Evolutionary conservation across 1,140 invertebrate species (phyloP).

Genomic region (Diachasmimorpha longicaudata): DNA sequence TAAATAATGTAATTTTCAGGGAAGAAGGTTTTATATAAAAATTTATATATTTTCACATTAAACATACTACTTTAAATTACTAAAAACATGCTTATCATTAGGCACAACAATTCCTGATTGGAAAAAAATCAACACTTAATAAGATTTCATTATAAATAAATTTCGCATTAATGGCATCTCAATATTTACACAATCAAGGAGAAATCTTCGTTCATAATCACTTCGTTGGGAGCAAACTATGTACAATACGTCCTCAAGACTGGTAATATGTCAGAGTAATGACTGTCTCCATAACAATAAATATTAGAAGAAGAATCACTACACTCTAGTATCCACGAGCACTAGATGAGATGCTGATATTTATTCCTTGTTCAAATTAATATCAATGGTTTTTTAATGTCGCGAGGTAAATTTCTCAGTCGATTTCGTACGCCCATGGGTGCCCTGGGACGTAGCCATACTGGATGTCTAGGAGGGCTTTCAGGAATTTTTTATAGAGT

Average conservation of each 20-base stretch:
- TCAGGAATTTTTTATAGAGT: constrained; percentile 72
- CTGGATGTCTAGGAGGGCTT: constrained; percentile 82
- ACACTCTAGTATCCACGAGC: neutral
- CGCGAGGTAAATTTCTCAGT: constrained; percentile 37
- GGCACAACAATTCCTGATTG: too few relatives aligned
- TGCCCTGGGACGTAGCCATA: constrained; percentile 80
- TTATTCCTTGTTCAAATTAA: neutral
- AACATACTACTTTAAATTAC: neutral
- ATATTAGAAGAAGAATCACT: neutral
- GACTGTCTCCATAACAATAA: neutral
- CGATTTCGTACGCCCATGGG: constrained; percentile 73
- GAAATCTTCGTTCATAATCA: too few relatives aligned
- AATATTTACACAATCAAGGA: neutral
- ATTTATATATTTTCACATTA: neutral
- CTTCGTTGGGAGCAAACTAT: neutral
- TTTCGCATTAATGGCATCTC: neutral
- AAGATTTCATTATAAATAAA: neutral
- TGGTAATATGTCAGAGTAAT: neutral
- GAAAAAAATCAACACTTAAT: too few relatives aligned
- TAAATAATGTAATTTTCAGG: too few relatives aligned
- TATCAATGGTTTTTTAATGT: neutral
- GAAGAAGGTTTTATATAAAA: neutral
- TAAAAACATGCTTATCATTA: neutral
- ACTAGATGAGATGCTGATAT: neutral
- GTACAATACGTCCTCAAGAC: neutral